Percentiles rank a stretch among this genome's conserved stretches.
Evolutionary conservation across 2,113 vertebrate genomes (phyloP).

Genomic region (Rhabdomys dilectus): DNA sequence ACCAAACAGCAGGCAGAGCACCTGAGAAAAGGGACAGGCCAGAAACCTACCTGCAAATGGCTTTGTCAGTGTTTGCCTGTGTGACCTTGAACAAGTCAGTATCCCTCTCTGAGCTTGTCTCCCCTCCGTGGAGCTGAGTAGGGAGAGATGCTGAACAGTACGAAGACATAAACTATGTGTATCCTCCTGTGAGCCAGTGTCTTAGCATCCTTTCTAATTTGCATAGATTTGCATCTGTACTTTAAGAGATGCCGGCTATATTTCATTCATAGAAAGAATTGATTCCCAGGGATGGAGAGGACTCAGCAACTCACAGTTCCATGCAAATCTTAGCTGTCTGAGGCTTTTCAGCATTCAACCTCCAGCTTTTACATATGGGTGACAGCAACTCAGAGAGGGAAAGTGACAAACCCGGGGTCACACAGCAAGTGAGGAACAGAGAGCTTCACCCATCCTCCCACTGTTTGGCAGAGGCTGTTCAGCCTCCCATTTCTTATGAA

Average conservation of each 20-base stretch:
- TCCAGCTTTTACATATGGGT: conserved; percentile 8
- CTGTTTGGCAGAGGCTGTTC: not conserved
- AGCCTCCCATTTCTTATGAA: not conserved
- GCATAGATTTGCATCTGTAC: conserved; percentile 40
- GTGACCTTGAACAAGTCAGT: not conserved
- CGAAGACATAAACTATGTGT: not conserved
- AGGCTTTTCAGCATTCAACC: not conserved
- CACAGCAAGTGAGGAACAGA: not conserved
- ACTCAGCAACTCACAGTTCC: not conserved
- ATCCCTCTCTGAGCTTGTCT: not conserved
- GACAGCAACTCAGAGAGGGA: conserved; percentile 59
- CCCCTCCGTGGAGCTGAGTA: not conserved
- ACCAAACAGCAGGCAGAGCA: not conserved
- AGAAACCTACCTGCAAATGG: not conserved
- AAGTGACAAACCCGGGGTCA: not conserved
- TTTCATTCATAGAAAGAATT: conserved; percentile 78
- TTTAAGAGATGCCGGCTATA: not conserved
- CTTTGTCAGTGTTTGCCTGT: not conserved
- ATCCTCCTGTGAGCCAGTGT: not conserved
- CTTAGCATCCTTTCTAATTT: conserved; percentile 48
- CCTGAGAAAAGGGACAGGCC: not conserved
- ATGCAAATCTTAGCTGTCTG: conserved; percentile 23
- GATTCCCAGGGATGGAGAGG: conserved; percentile 44
- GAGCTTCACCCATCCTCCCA: not conserved
- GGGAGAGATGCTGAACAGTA: not conserved